phyloP scores from a whole-genome alignment of 1,140 invertebrate species.

The Lordiphosa mommai region DNA sequence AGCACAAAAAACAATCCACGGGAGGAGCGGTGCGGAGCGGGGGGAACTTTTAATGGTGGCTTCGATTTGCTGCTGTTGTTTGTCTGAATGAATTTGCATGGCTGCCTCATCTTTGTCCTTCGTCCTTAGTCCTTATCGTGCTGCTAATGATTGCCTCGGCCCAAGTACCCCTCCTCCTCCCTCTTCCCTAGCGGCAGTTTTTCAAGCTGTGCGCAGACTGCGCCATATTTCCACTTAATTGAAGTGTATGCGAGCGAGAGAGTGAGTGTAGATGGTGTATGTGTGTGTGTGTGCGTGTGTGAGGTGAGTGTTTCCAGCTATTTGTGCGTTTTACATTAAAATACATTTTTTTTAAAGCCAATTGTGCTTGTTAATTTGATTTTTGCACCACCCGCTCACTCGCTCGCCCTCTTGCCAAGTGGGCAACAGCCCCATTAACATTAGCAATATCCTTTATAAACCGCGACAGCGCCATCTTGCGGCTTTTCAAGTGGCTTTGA shows the following conservation, averaged over 20 bases:
- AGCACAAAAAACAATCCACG: conserved; percentile 9
- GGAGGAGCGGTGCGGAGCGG: neutral
- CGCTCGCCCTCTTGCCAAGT: neutral
- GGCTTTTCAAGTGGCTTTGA: no score
- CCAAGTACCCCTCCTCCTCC: neutral
- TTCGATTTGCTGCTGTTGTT: conserved; percentile 51
- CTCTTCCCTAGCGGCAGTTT: conserved; percentile 15
- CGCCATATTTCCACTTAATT: conserved; percentile 75
- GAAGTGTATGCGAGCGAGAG: conserved; percentile 49
- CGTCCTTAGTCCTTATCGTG: conserved; percentile 38
- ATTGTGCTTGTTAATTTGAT: conserved; percentile 76
- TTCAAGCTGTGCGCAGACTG: conserved; percentile 62
- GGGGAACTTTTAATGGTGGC: conserved; percentile 65
- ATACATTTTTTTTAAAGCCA: conserved; percentile 53
- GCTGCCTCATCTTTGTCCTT: conserved; percentile 40
- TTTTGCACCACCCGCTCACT: conserved; percentile 29
- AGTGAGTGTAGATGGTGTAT: conserved; percentile 10
- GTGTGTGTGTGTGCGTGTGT: conserved; percentile 6
- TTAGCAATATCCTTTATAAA: no score
- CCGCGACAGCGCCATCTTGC: no score
- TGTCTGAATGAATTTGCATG: conserved; percentile 62
- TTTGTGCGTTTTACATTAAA: conserved; percentile 57
- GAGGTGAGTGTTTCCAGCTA: conserved; percentile 36
- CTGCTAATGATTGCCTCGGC: conserved; percentile 73
- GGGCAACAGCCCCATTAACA: no score